Percentiles rank a stretch among this genome's conserved stretches.
These are phyloP conservation scores for Caenorhabditis virilis DNA, from an alignment of 2,888 invertebrate species.

Conservation along the genomic window DNA sequence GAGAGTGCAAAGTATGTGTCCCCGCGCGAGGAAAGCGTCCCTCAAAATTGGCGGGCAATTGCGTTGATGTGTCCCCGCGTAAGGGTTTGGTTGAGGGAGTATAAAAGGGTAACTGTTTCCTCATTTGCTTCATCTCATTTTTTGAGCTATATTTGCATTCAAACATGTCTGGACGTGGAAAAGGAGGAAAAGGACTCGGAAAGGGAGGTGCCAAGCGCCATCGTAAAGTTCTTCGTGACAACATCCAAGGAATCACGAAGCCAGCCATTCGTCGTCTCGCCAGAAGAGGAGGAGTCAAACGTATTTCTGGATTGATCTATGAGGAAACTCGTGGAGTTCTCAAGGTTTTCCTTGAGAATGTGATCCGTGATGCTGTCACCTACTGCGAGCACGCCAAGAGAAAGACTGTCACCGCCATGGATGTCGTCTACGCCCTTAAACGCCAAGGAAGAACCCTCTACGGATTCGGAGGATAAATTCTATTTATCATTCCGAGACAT, in stretches of 20 bases:
- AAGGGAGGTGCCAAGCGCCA: conserved; percentile 83
- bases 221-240: conserved; percentile 52
- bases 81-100: too few relatives aligned
- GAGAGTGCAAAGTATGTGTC: too few relatives aligned
- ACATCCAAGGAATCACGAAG: conserved; percentile 53
- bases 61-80: background rate
- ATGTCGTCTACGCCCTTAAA: conserved; percentile 84
- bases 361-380: conserved; percentile 83
- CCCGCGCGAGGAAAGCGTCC: too few relatives aligned
- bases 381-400: conserved; percentile 86
- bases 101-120: background rate
- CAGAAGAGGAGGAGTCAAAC: conserved; percentile 69
- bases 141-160: background rate
- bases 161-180: conserved; percentile 80
- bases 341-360: conserved; percentile 81
- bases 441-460: conserved; percentile 82
- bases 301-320: conserved; percentile 58
- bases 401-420: conserved; percentile 86
- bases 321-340: conserved; percentile 39
- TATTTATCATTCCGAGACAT: background rate
- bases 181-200: conserved; percentile 80
- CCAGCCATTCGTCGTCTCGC: conserved; percentile 14
- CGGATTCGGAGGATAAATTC: conserved; percentile 71
- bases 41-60: background rate
- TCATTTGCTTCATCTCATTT: conserved; percentile 1